Evolutionary conservation across 2,797 vertebrate genomes (phyloP).

Genomic region (Pelobates cultripes): DNA sequence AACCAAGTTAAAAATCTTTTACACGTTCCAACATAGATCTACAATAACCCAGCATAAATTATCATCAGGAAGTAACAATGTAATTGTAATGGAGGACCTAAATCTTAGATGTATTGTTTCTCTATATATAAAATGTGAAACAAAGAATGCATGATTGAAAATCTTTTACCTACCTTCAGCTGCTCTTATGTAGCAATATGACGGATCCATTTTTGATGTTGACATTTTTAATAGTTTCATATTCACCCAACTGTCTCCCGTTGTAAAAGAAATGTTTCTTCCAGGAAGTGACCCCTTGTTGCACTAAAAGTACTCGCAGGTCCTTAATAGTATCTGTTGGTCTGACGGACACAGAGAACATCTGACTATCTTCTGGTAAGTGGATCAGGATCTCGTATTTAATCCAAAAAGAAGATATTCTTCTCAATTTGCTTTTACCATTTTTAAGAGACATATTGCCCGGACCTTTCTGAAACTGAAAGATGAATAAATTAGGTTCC

Average conservation of each 20-base stretch:
- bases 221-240: slow-evolving; percentile 73
- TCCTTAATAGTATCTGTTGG: slow-evolving; percentile 76
- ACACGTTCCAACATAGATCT: too few species aligned
- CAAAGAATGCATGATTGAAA: too few species aligned
- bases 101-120: too few species aligned
- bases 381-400: slow-evolving; percentile 76
- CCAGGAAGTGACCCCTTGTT: slow-evolving; percentile 75
- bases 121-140: too few species aligned
- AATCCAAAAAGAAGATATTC: slow-evolving; percentile 72
- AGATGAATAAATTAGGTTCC: slow-evolving; percentile 15
- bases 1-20: too few species aligned
- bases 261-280: slow-evolving; percentile 78
- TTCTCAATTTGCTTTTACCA: slow-evolving; percentile 62
- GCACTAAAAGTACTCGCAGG: slow-evolving; percentile 71
- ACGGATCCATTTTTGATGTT: slow-evolving; percentile 75
- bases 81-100: too few species aligned
- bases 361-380: slow-evolving; percentile 71
- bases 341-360: slow-evolving; percentile 71
- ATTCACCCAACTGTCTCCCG: slow-evolving; percentile 72
- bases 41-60: too few species aligned
- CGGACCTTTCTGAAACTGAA: neutral
- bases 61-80: too few species aligned
- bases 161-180: slow-evolving; percentile 55
- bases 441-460: neutral
- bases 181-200: slow-evolving; percentile 70